Percentiles rank a stretch among this genome's conserved stretches.
phyloP scores from a whole-genome alignment of 1,140 invertebrate species.

The Armadillidium nasatum region DNA sequence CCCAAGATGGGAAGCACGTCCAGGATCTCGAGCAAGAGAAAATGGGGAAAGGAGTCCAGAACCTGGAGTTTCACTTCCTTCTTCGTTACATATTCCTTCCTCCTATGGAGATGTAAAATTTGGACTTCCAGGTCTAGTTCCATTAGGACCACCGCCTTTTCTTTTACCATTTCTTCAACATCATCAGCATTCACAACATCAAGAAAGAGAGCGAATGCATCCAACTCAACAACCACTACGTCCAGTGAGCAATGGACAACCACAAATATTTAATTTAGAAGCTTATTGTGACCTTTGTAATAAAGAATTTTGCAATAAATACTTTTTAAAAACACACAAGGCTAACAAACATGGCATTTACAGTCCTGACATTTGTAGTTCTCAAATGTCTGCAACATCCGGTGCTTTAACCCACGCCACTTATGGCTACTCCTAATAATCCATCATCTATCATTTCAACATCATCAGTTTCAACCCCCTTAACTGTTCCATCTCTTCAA shows the following conservation, averaged over 20 bases:
- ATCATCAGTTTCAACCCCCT: conserved; percentile 29
- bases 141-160: conserved; percentile 45
- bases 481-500: conserved; percentile 26
- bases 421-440: background rate
- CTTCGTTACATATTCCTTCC: conserved; percentile 39
- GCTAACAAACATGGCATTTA: conserved; percentile 87
- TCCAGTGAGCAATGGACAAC: conserved; percentile 40
- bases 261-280: conserved; percentile 81
- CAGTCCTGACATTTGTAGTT: conserved; percentile 40
- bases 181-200: conserved; percentile 48
- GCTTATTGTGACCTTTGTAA: conserved; percentile 94
- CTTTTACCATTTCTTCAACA: conserved; percentile 49
- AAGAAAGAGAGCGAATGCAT: conserved; percentile 29
- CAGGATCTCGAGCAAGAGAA: conserved; percentile 24
- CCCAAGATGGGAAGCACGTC: conserved; percentile 33
- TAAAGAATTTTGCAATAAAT: conserved; percentile 99
- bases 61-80: conserved; percentile 25
- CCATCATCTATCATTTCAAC: conserved; percentile 28
- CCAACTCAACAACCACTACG: conserved; percentile 31
- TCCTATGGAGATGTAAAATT: conserved; percentile 42
- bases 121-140: conserved; percentile 38
- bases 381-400: conserved; percentile 27
- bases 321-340: conserved; percentile 96
- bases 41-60: conserved; percentile 28
- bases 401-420: background rate